Evolutionary conservation across 2,888 invertebrate genomes (phyloP).

Genomic region (Coelinius sp.): DNA sequence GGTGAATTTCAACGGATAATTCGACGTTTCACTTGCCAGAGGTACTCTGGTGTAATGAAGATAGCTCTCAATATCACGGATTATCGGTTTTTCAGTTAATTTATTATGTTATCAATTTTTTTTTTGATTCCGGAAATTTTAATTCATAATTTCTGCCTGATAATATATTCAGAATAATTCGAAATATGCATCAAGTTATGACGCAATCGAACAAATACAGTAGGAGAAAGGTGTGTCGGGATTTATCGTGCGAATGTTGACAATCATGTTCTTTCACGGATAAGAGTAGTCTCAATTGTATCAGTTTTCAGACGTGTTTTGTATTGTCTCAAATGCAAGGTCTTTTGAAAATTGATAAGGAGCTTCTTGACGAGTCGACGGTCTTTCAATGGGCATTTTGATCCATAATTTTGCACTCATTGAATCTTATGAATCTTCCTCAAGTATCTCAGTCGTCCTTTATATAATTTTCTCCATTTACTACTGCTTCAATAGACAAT

Average conservation of each 20-base stretch:
- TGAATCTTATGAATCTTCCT: not conserved
- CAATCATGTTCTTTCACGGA: slow-evolving; percentile 7
- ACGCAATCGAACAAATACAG: not conserved
- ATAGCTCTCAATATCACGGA: not conserved
- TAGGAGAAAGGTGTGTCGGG: not conserved
- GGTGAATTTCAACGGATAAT: not conserved
- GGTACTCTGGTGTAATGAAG: not conserved
- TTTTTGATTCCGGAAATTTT: not conserved
- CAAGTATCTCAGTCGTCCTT: not conserved
- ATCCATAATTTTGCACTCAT: not conserved
- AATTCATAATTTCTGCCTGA: not conserved
- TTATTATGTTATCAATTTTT: not conserved
- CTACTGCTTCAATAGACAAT: not conserved
- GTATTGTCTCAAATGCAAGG: slow-evolving; percentile 3
- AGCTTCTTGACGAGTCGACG: not conserved
- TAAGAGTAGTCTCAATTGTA: slow-evolving; percentile 1
- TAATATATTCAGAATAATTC: too few relatives aligned
- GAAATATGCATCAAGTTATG: slow-evolving; percentile 1
- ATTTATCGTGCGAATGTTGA: slow-evolving; percentile 9
- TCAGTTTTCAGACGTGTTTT: not conserved
- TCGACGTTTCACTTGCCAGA: not conserved
- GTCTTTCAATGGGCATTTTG: not conserved
- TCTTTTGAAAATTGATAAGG: slow-evolving; percentile 1
- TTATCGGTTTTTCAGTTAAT: not conserved
- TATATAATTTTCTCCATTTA: not conserved